Evolutionary conservation across 2,888 invertebrate species (phyloP).

Genomic region (Chironomus riparius): DNA sequence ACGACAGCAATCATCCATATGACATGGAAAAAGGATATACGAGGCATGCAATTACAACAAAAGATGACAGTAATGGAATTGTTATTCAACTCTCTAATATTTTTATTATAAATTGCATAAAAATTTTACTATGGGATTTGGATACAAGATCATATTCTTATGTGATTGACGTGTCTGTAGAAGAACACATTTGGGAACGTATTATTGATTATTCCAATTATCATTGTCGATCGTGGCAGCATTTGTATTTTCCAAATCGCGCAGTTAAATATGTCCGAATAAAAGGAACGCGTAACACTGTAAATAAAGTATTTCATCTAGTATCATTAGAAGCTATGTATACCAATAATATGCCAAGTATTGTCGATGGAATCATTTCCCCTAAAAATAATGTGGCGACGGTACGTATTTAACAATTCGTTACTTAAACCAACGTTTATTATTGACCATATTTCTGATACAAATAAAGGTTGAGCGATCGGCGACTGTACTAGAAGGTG

Average conservation of each 20-base stretch:
- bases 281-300: constrained; percentile 89
- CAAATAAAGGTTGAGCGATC: constrained; percentile 76
- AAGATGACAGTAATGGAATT: constrained; percentile 63
- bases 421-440: no score
- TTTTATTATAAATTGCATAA: constrained; percentile 88
- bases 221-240: constrained; percentile 95
- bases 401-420: no score
- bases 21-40: constrained; percentile 87
- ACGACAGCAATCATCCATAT: constrained; percentile 72
- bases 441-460: no score
- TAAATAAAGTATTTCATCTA: constrained; percentile 89
- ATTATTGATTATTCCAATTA: constrained; percentile 87
- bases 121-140: constrained; percentile 88
- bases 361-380: constrained; percentile 66
- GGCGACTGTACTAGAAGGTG: constrained; percentile 94
- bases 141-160: constrained; percentile 60
- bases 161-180: constrained; percentile 81
- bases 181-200: constrained; percentile 89
- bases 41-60: constrained; percentile 73
- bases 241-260: constrained; percentile 79
- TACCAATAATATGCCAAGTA: constrained; percentile 57
- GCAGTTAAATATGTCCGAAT: constrained; percentile 78
- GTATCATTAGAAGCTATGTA: constrained; percentile 87
- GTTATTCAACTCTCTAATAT: constrained; percentile 72
- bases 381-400: constrained; percentile 90